A percentile compares a stretch with the other conserved stretches of the same genome.
Conservation (phyloP, 2,797 vertebrate species). For the Tokudaia tokunoshimensis region DNA sequence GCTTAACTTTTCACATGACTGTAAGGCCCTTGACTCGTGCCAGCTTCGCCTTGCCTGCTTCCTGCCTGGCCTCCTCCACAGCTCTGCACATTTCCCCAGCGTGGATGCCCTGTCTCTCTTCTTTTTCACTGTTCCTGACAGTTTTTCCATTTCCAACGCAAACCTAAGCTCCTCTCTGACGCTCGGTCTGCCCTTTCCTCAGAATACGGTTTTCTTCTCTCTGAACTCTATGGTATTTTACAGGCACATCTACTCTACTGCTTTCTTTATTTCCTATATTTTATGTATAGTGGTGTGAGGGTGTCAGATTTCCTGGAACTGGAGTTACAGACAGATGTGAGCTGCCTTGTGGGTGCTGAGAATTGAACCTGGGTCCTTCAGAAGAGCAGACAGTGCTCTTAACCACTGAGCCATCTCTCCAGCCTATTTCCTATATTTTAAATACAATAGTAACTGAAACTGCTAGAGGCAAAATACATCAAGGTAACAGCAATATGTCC, state of each 20-base stretch:
- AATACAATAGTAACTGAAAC: background rate
- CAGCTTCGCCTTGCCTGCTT: background rate
- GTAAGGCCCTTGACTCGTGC: background rate
- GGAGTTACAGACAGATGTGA: too few relatives aligned
- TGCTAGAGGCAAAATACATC: background rate
- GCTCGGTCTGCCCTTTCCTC: background rate
- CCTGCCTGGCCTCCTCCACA: background rate
- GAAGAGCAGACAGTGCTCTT: too few relatives aligned
- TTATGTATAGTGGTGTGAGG: background rate
- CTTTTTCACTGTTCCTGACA: background rate
- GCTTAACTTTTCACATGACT: background rate
- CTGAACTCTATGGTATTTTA: background rate
- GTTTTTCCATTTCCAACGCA: background rate
- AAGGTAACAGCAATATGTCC: background rate
- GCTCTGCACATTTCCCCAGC: background rate
- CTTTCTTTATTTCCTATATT: background rate
- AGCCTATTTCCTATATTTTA: conserved; percentile 3
- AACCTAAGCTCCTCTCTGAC: background rate
- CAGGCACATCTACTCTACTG: background rate
- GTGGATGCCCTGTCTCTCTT: background rate
- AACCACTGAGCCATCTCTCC: too few relatives aligned
- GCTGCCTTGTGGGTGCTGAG: too few relatives aligned
- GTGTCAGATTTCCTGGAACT: too few relatives aligned
- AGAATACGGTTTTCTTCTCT: background rate
- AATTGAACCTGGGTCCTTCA: too few relatives aligned